Evolutionary conservation across 2,797 vertebrate species (phyloP).

Genomic region (Gallinago stenura): DNA sequence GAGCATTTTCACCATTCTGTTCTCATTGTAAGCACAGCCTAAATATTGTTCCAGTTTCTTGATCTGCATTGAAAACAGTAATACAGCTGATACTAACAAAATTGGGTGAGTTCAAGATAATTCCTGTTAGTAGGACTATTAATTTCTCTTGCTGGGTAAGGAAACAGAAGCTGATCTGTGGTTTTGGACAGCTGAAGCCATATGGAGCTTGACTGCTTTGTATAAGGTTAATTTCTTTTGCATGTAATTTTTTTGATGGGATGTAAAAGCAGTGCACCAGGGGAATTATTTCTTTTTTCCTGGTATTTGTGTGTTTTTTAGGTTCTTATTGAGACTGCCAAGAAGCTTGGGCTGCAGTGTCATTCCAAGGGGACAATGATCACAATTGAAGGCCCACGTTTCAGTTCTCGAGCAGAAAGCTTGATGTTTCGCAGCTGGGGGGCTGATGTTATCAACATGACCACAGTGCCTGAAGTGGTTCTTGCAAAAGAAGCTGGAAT

Average conservation of each 20-base stretch:
- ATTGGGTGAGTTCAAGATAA: neutral
- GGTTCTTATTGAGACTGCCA: slow-evolving; percentile 90
- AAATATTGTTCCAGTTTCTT: neutral
- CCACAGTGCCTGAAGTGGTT: slow-evolving; percentile 94
- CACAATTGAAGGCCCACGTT: slow-evolving; percentile 93
- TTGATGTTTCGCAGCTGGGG: slow-evolving; percentile 94
- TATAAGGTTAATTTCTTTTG: neutral
- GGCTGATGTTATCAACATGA: slow-evolving; percentile 98
- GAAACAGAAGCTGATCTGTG: neutral
- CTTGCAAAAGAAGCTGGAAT: slow-evolving; percentile 95
- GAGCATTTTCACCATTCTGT: neutral
- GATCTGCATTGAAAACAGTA: neutral
- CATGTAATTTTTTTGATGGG: neutral
- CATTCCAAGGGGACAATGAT: slow-evolving; percentile 91
- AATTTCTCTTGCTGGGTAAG: neutral
- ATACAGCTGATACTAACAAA: neutral
- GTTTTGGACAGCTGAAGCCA: neutral
- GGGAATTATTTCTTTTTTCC: neutral
- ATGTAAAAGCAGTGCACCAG: neutral
- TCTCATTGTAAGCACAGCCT: neutral
- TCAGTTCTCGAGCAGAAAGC: slow-evolving; percentile 94
- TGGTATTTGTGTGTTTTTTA: slow-evolving; percentile 45
- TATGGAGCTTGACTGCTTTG: neutral
- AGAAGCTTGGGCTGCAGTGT: slow-evolving; percentile 89
- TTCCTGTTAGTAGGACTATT: neutral